These are phyloP conservation scores for Dromococcyx pavoninus DNA, from an alignment of 2,797 vertebrate species.

Conservation along the genomic window DNA sequence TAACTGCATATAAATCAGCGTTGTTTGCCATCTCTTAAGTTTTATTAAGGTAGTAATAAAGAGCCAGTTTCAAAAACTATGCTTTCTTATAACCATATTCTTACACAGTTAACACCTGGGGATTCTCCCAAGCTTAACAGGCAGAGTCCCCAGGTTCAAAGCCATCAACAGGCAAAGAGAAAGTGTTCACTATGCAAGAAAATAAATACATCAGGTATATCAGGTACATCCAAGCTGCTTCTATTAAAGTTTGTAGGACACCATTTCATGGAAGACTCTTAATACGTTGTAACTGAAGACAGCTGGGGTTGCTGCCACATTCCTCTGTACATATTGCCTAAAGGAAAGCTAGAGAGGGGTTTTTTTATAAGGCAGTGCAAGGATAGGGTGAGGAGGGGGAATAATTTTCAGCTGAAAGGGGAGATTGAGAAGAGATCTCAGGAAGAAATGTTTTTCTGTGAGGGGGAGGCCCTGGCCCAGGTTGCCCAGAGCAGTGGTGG, in stretches of 20 bases:
- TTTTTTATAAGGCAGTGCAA: no score
- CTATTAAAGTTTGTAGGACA: not conserved
- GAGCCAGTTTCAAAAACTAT: not conserved
- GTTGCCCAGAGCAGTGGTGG: no score
- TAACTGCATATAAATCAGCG: not conserved
- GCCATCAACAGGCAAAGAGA: not conserved
- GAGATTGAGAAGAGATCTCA: no score
- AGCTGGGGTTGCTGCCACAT: not conserved
- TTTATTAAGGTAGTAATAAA: not conserved
- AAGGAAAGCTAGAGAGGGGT: no score
- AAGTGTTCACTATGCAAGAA: not conserved
- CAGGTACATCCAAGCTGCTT: not conserved
- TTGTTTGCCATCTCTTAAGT: not conserved
- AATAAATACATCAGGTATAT: not conserved
- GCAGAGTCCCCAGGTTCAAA: not conserved
- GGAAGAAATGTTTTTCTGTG: no score
- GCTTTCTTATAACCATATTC: not conserved
- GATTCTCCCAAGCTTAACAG: not conserved
- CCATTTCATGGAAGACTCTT: not conserved
- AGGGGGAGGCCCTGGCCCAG: no score
- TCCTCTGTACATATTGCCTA: no score
- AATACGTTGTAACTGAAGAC: not conserved
- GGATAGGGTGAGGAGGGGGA: no score
- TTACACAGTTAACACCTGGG: not conserved
- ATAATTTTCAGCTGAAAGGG: no score